phyloP scores from a whole-genome alignment of 2,113 vertebrate genomes.

The Cyrtonyx montezumae region DNA sequence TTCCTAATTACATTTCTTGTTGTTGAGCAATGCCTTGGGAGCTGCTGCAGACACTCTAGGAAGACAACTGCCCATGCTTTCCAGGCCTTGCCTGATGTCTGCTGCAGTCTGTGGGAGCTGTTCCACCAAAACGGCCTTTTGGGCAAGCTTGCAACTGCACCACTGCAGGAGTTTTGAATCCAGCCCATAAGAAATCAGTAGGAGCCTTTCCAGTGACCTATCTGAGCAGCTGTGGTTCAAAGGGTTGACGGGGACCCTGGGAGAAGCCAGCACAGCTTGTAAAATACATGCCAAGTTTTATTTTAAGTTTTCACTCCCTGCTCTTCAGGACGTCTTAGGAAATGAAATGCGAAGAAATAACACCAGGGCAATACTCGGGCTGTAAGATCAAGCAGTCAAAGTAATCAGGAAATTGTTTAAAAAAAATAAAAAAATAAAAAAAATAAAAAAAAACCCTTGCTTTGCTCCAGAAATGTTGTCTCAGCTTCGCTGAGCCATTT shows the following conservation, averaged over 20 bases:
- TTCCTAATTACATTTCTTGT: background rate
- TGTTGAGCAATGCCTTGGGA: background rate
- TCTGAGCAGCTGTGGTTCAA: background rate
- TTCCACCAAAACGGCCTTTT: background rate
- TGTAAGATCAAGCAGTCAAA: conserved; percentile 1
- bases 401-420: background rate
- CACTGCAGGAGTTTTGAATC: background rate
- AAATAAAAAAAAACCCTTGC: background rate
- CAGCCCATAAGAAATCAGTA: background rate
- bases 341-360: conserved; percentile 2
- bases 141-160: background rate
- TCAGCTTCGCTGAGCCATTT: background rate
- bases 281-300: background rate
- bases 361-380: background rate
- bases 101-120: background rate
- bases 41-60: background rate
- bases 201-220: background rate
- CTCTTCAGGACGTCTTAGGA: background rate
- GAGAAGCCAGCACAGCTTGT: background rate
- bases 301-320: background rate
- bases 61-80: background rate
- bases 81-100: background rate
- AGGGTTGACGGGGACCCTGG: background rate
- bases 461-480: background rate
- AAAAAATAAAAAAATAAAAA: background rate